These are phyloP conservation scores for Drosophila dunni DNA, from an alignment of 1,140 invertebrate species.

Conservation along the genomic window DNA sequence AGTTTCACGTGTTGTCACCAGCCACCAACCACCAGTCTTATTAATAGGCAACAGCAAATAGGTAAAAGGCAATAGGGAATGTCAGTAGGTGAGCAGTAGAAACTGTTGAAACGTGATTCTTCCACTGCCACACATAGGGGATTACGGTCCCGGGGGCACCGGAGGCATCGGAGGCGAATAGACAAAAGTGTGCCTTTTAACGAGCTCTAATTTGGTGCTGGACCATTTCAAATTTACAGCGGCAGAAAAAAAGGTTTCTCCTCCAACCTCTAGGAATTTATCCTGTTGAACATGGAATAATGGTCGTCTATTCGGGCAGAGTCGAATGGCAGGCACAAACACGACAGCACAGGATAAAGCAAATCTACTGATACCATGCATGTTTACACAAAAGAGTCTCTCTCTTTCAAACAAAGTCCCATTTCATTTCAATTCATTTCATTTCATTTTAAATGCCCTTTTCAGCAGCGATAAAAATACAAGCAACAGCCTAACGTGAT, in stretches of 20 bases:
- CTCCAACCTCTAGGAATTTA: constrained; percentile 28
- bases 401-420: constrained; percentile 49
- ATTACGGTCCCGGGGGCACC: constrained; percentile 35
- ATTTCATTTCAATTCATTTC: constrained; percentile 52
- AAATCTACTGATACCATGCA: constrained; percentile 39
- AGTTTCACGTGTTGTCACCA: constrained; percentile 84
- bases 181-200: constrained; percentile 78
- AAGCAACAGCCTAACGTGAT: constrained; percentile 72
- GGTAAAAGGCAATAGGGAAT: too few relatives aligned
- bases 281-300: constrained; percentile 65
- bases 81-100: constrained; percentile 61
- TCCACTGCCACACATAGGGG: constrained; percentile 44
- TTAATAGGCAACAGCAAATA: constrained; percentile 56
- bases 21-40: constrained; percentile 80
- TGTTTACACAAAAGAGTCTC: constrained; percentile 57
- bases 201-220: constrained; percentile 79
- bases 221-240: constrained; percentile 57
- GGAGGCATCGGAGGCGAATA: constrained; percentile 39
- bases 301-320: constrained; percentile 62
- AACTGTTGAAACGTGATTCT: constrained; percentile 75
- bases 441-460: constrained; percentile 56
- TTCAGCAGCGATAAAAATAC: constrained; percentile 50
- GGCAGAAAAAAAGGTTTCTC: constrained; percentile 49
- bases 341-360: constrained; percentile 38
- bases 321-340: constrained; percentile 34